Evolutionary conservation across 2,888 invertebrate genomes (phyloP).

Genomic region (Oegoconia quadripuncta): DNA sequence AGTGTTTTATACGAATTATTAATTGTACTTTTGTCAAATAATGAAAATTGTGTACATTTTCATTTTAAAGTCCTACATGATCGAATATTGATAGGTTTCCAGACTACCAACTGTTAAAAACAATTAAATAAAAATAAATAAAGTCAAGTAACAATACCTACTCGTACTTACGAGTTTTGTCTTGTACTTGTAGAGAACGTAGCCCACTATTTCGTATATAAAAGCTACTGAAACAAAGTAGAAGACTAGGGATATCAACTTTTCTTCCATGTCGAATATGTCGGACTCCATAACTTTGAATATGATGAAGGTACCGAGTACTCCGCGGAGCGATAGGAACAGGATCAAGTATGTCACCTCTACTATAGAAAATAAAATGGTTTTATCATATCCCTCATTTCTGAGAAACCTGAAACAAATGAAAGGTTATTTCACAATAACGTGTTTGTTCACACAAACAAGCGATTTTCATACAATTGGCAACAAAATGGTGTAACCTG

Average conservation of each 20-base stretch:
- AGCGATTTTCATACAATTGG: too few species aligned
- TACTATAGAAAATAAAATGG: slow-evolving; percentile 56
- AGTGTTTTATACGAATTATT: too few species aligned
- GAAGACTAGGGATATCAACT: slow-evolving; percentile 51
- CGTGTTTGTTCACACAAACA: background rate
- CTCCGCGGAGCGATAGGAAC: slow-evolving; percentile 70
- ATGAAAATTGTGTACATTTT: too few species aligned
- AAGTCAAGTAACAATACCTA: slow-evolving; percentile 1
- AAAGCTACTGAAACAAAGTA: slow-evolving; percentile 65
- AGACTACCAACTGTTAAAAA: background rate
- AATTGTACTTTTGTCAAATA: too few species aligned
- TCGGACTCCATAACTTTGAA: slow-evolving; percentile 55
- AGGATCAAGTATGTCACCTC: slow-evolving; percentile 71
- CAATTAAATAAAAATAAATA: slow-evolving; percentile 1
- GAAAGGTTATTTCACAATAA: background rate
- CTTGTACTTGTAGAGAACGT: slow-evolving; percentile 57
- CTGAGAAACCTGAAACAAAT: slow-evolving; percentile 66
- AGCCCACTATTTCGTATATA: slow-evolving; percentile 64
- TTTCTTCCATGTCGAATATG: slow-evolving; percentile 59
- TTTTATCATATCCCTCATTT: slow-evolving; percentile 65
- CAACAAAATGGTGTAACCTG: too few species aligned
- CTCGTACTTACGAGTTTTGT: slow-evolving; percentile 52
- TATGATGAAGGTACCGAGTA: slow-evolving; percentile 73
- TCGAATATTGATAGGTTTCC: too few species aligned
- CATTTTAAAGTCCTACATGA: too few species aligned